Percentiles rank a stretch among this genome's conserved stretches.
Evolutionary conservation across 2,888 invertebrate species (phyloP).

Genomic region (Rotaria macrura): DNA sequence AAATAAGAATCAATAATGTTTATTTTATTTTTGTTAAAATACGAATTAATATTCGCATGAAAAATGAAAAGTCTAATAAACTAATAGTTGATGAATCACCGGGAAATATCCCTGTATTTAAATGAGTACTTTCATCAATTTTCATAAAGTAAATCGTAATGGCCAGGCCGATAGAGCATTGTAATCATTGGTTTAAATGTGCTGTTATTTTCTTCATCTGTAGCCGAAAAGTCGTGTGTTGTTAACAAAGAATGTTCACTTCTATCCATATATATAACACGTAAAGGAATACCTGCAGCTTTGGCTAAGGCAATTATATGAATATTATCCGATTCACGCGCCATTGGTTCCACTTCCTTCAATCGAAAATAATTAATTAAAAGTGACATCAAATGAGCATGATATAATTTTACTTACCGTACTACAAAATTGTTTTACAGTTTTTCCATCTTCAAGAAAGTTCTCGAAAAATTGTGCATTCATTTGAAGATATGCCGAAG

Average conservation of each 20-base stretch:
- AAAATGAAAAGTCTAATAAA: not conserved
- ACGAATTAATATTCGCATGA: not conserved
- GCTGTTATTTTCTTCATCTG: not conserved
- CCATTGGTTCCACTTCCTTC: conserved; percentile 86
- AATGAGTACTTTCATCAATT: not conserved
- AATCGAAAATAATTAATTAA: conserved; percentile 38
- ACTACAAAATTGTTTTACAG: conserved; percentile 71
- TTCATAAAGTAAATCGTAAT: not conserved
- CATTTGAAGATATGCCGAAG: conserved; percentile 85
- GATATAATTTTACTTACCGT: conserved; percentile 44
- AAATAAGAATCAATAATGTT: not conserved
- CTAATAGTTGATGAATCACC: not conserved
- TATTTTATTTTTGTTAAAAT: too few species aligned
- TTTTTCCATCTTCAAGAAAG: conserved; percentile 85
- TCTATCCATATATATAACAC: conserved; percentile 87
- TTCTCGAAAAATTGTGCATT: conserved; percentile 83
- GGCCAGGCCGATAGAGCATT: not conserved
- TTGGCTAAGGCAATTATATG: conserved; percentile 88
- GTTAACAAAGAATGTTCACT: conserved; percentile 69
- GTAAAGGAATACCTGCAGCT: conserved; percentile 67
- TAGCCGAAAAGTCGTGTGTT: conserved; percentile 72
- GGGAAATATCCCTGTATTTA: not conserved
- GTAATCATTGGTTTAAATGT: not conserved
- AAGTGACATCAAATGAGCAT: too few species aligned
- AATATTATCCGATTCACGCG: conserved; percentile 90